Evolutionary conservation across 2,888 invertebrate genomes (phyloP), one percentile per base, ranked within the genome.

Genomic region (Heliconius ismenius): DNA sequence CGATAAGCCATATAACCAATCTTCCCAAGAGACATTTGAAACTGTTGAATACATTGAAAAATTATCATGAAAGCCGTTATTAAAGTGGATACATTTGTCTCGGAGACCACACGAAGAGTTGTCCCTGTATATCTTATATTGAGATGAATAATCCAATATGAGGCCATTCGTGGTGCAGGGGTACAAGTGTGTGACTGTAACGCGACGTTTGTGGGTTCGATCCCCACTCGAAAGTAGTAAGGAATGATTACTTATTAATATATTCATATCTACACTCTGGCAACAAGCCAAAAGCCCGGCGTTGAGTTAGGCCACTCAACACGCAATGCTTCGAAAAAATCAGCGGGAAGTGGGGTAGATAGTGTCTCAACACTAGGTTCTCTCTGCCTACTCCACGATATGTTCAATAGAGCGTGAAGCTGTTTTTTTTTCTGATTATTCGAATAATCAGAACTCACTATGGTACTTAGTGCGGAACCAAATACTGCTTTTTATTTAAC

Each of bases 21-120:
- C n/a, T 36, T 26, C 24, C 15, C 13, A 1, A 26, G 69, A 63
- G 69, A 62, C 62, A 54, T 77, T 77, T 62, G 43, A 69, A 74
- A 77, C 73, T 74, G 69, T 64, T 54, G 54, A 64, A 54, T 39
- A 69, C 63, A 73, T 77, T 77, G 77, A 77, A 77, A 77, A 77
- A 74, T 77, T 49, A 64, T 68, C 69, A 63, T 64, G 73, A 73
- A 63, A 74, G 58, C 68, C 68, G 77, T 72, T 76, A 78, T 78
- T 76, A 81, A 77, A 81, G 80, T 77, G 80, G 80, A 74, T 58
- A 78, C 81, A 81, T 81, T 79, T 68, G 79, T 81, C 79, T 76
- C 69, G 39, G 49, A 39, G 81, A 81, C 80, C 81, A 82, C 81
- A 81, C 81, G 76, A 76, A 70, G 58, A 70, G 70, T 63, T 6